phyloP scores from a whole-genome alignment of 1,140 invertebrate genomes.

The Anoplolepis gracilipes region DNA sequence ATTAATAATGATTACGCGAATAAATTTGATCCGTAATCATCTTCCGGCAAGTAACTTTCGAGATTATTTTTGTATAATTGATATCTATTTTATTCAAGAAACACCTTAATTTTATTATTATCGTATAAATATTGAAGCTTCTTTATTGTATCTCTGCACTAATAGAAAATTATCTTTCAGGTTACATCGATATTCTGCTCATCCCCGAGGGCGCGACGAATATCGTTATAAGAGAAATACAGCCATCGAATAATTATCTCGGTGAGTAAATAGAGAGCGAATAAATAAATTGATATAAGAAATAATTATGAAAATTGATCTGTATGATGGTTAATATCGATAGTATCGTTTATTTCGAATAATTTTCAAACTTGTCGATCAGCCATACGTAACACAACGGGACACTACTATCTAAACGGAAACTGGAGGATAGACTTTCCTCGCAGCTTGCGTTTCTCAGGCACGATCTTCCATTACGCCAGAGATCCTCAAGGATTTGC shows the following conservation, averaged over 20 bases:
- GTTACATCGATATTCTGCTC: conserved; percentile 97
- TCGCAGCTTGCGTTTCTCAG: conserved; percentile 91
- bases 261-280: conserved; percentile 87
- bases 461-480: conserved; percentile 95
- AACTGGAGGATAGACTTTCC: conserved; percentile 97
- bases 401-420: conserved; percentile 96
- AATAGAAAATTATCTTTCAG: conserved; percentile 82
- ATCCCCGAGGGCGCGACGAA: conserved; percentile 98
- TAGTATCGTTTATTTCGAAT: neutral
- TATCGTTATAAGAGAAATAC: conserved; percentile 93
- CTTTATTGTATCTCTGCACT: neutral
- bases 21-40: neutral
- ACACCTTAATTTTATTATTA: neutral
- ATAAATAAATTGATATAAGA: neutral
- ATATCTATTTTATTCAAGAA: neutral
- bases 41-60: neutral
- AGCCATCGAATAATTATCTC: conserved; percentile 96
- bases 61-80: neutral
- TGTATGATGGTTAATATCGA: conserved; percentile 9
- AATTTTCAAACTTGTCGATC: conserved; percentile 24
- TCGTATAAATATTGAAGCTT: neutral
- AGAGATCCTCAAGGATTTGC: conserved; percentile 92
- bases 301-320: neutral
- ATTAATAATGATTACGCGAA: conserved; percentile 37
- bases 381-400: conserved; percentile 94